Base-by-base conservation (phyloP, 2,113 vertebrate genomes). In the Centrocercus urophasianus region DNA sequence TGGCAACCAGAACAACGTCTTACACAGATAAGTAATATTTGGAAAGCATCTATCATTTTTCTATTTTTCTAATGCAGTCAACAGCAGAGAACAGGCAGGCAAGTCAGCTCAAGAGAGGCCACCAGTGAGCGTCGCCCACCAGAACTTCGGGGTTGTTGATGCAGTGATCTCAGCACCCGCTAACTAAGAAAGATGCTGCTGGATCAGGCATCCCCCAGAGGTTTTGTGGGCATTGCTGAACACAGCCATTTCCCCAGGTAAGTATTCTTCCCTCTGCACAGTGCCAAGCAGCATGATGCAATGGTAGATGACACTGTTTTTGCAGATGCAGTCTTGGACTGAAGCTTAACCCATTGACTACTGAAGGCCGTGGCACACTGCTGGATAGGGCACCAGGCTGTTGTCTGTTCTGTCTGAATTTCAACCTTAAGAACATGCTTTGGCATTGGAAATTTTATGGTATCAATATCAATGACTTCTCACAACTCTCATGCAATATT, bases 21-120 rank as follows among this genome's bases (percentile, higher is more conserved):
- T 79, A 48, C 77, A 87, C 0, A 7, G 59, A 76, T 79, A 85
- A 95, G 73, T 76, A 90, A 61, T 52, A 79, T 54, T 69, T 89
- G 86, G 89, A 96, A 90, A 43, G 34, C 10, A 32, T 81, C 43
- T 5, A 18, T 72, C 74, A 50, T 57, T 90, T 86, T 89, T 69
- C 70, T 65, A 38, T 82, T 57, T 83, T 54, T 83, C 52, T 76
- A 85, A 73, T 73, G 72, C 74, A 90, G n/a, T 27, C 60, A 84
- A 79, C 83, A 92, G 72, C 89, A 94, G 89, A 89, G 89, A 92
- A 72, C 9, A 70, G 0, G 1, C 57, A 92, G 70, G 67, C 25
- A n/a, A 79, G 70, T 7, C 77, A 42, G 66, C 12, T 82, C 34
- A 43, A 61, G 73, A 60, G 42, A 89, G 83, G 90, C 83, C 90